Evolutionary conservation across 2,888 invertebrate genomes (phyloP), one percentile per base, ranked within the genome.

Genomic region (Graphium colonna): DNA sequence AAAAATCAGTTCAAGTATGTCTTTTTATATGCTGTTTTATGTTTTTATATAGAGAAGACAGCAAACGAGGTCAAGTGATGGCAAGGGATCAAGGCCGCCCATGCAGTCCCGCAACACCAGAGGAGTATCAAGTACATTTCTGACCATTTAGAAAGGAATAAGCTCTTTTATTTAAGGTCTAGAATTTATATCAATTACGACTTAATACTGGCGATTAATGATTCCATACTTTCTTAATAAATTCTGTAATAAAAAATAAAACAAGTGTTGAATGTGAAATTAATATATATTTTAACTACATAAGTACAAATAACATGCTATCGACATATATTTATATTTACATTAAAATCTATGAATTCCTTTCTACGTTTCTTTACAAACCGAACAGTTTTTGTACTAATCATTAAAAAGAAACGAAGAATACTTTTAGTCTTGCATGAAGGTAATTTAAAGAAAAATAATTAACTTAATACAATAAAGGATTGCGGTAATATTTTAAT

Each of bases 281-380:
- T 79, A 79, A 79, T 85, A 81, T 85, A 81, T 82, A 68, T 85
- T 79, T 54, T 71, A 69, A 77, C 79, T 84, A 80, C 78, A 68
- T 64, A 73, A 73, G 69, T 81, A 79, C 69, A 77, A 77, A 76
- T 75, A 78, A 77, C 72, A 79, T 79, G 77, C 62, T 81, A 79
- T 79, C 75, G 70, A 69, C 75, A 69, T 70, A 67, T 62, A 62
- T 60, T 58, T 77, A 77, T 82, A 69, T 69, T 64, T 73, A 75
- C 71, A 73, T 55, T 60, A 59, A 58, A n/a, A 52, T 60, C 62
- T 61, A 59, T 64, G 60, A 58, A 62, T 56, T 64, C 62, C 51
- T 67, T 63, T 56, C 66, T 63, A 65, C 59, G 58, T 63, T 13
- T 51, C 47, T 40, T 43, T 17, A n/a, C 49, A 26, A 57, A 57